Percentiles rank a stretch among this genome's conserved stretches.
phyloP scores from a whole-genome alignment of 2,888 invertebrate species.

The Cancer borealis region DNA sequence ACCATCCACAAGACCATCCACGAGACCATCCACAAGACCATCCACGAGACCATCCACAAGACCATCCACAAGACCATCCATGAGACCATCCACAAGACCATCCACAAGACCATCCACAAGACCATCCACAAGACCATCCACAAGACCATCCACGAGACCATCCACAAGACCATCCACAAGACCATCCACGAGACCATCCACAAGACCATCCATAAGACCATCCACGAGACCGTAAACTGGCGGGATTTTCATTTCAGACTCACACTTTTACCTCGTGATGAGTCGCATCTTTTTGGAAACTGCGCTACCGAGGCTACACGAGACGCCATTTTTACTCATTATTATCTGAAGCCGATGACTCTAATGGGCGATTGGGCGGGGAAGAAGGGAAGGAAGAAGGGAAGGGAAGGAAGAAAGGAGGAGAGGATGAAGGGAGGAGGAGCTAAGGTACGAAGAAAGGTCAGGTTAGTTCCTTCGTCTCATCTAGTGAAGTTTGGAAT shows the following conservation, averaged over 20 bases:
- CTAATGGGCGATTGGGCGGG: neutral
- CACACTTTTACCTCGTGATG: neutral
- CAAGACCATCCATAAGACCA: neutral
- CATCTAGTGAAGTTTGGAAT: too few relatives aligned
- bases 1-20: neutral
- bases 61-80: neutral
- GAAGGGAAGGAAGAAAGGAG: neutral
- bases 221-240: neutral
- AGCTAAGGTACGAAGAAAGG: too few relatives aligned
- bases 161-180: too few relatives aligned
- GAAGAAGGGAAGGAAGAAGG: neutral
- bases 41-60: neutral
- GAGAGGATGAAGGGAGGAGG: neutral
- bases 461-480: too few relatives aligned
- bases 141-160: neutral
- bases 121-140: too few relatives aligned
- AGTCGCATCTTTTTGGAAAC: neutral
- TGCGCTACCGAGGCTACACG: neutral
- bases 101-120: neutral
- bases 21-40: neutral
- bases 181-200: neutral
- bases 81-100: neutral
- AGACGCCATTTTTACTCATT: neutral
- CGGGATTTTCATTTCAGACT: neutral
- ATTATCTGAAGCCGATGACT: slow-evolving; percentile 9